Evolutionary conservation across 2,113 vertebrate species (phyloP).

Genomic region (Melospiza melodia): DNA sequence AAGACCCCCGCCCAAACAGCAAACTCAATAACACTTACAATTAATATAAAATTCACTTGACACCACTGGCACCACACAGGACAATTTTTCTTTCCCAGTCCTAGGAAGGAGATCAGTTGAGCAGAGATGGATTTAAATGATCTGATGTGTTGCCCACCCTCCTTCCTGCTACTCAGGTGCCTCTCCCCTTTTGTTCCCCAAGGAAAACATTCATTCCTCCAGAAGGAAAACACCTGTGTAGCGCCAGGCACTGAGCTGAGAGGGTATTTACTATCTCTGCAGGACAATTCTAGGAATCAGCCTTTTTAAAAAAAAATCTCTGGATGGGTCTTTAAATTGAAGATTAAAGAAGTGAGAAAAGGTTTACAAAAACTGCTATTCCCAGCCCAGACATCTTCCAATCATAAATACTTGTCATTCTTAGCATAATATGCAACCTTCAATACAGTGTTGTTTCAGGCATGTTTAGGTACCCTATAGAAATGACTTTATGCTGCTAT

Average conservation of each 20-base stretch:
- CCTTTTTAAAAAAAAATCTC: neutral
- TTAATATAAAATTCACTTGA: neutral
- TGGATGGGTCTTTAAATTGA: neutral
- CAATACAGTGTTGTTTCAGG: neutral
- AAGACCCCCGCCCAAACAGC: neutral
- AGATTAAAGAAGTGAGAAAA: neutral
- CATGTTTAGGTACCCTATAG: neutral
- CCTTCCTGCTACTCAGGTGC: neutral
- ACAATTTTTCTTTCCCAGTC: neutral
- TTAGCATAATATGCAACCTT: neutral
- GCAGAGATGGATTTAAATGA: neutral
- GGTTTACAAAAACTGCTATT: neutral
- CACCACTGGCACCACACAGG: rapidly evolving
- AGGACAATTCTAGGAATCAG: neutral
- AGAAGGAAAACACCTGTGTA: neutral
- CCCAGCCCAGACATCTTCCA: neutral
- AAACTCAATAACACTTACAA: neutral
- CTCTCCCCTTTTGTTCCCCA: neutral
- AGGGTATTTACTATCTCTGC: neutral
- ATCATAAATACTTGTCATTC: slow-evolving; percentile 28
- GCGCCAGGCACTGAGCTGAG: neutral
- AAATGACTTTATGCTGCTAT: slow-evolving; percentile 9
- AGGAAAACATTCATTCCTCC: neutral
- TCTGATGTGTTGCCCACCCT: neutral
- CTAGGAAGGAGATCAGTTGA: neutral